Evolutionary conservation across 2,888 invertebrate genomes (phyloP).

Genomic region (Gnatocerus cornutus): DNA sequence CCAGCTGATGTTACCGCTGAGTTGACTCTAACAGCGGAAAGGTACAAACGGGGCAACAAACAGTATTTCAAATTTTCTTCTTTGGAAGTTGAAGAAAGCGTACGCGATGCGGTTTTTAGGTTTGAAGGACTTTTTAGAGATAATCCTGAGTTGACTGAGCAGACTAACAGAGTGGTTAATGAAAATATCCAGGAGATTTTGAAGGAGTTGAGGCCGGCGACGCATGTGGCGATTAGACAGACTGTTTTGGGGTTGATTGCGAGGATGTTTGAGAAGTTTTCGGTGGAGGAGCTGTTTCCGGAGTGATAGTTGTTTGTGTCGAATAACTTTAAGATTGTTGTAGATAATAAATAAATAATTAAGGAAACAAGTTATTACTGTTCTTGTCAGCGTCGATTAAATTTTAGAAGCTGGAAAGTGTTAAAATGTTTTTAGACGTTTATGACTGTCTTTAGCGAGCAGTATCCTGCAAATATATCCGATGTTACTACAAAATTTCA

Average conservation of each 20-base stretch:
- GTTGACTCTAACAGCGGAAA: conserved; percentile 74
- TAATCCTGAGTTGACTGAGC: conserved; percentile 74
- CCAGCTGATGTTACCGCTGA: conserved; percentile 77
- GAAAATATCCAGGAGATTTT: conserved; percentile 81
- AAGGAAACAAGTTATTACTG: too few species aligned
- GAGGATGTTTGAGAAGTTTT: conserved; percentile 73
- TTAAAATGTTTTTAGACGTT: too few species aligned
- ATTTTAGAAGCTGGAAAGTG: too few species aligned
- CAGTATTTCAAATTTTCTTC: conserved; percentile 76
- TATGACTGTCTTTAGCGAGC: too few species aligned
- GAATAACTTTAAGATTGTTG: neutral
- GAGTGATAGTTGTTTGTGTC: neutral
- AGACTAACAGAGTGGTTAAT: conserved; percentile 82
- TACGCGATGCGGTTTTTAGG: conserved; percentile 75
- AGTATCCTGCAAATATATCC: too few species aligned
- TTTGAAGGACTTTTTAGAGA: conserved; percentile 81
- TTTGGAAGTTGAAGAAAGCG: conserved; percentile 76
- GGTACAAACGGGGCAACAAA: conserved; percentile 70
- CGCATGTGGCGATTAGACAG: conserved; percentile 75
- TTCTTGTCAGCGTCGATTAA: too few species aligned
- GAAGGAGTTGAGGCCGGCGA: conserved; percentile 77
- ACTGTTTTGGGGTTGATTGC: conserved; percentile 73
- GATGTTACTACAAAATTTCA: too few species aligned
- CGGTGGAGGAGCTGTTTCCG: conserved; percentile 71
- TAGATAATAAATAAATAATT: too few species aligned